phyloP scores from a whole-genome alignment of 1,140 invertebrate species.

The Drosophila virilis region DNA sequence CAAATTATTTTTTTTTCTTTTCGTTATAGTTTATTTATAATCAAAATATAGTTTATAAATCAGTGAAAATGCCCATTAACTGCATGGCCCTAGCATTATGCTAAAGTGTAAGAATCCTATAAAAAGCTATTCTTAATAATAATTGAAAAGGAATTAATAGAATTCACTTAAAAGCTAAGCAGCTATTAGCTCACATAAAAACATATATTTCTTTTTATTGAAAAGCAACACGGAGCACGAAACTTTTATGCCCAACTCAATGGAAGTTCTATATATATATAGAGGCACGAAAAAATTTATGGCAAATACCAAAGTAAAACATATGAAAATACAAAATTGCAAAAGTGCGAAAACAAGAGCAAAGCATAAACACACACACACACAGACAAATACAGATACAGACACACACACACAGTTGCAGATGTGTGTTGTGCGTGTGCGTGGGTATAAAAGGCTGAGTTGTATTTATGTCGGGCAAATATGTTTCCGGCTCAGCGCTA shows the following conservation, averaged over 20 bases:
- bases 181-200: no score
- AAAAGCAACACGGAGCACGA: background rate
- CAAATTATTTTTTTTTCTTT: no score
- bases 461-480: slow-evolving; percentile 80
- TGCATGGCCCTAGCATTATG: no score
- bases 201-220: background rate
- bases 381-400: background rate
- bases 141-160: background rate
- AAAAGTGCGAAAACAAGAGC: slow-evolving; percentile 74
- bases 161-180: background rate
- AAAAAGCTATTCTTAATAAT: background rate
- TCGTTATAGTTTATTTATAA: no score
- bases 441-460: slow-evolving; percentile 57
- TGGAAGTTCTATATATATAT: slow-evolving; percentile 24
- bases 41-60: no score
- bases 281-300: slow-evolving; percentile 41
- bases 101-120: no score
- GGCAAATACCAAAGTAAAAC: slow-evolving; percentile 50
- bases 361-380: slow-evolving; percentile 23
- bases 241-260: slow-evolving; percentile 20
- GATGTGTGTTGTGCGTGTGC: background rate
- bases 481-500: slow-evolving; percentile 79
- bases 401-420: background rate
- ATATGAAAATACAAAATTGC: slow-evolving; percentile 70
- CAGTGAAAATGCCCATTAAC: no score